Evolutionary conservation across 2,888 invertebrate species (phyloP).

Genomic region (Zele albiditarsus): DNA sequence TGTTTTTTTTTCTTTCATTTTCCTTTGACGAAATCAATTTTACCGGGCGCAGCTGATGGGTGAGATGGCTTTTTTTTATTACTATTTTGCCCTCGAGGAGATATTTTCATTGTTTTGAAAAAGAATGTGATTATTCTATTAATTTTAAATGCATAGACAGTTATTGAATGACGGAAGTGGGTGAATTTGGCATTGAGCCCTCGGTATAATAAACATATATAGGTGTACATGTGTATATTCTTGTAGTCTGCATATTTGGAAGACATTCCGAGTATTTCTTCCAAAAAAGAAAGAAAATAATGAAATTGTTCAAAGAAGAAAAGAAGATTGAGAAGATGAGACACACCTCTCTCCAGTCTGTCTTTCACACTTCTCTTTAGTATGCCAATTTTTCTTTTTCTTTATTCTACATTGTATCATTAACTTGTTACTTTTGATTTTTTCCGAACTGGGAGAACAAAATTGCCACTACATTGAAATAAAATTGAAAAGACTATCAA

Average conservation of each 20-base stretch:
- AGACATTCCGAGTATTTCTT: neutral
- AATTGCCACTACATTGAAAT: no score
- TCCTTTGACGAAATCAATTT: neutral
- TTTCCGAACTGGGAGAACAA: no score
- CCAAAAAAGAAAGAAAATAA: neutral
- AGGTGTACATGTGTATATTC: neutral
- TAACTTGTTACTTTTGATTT: no score
- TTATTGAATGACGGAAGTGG: neutral
- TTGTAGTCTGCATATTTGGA: slow-evolving; percentile 9
- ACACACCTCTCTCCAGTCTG: no score
- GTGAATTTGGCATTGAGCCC: neutral
- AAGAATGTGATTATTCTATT: neutral
- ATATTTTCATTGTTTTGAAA: no score
- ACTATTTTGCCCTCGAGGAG: neutral
- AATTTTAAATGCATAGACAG: neutral
- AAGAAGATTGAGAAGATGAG: neutral
- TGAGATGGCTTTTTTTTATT: neutral
- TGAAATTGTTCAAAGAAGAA: neutral
- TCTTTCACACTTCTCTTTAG: no score
- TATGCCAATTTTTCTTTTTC: no score
- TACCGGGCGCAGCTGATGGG: no score
- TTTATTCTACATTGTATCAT: no score
- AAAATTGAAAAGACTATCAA: no score
- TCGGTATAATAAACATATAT: neutral
- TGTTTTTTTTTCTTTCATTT: neutral